phyloP scores from a whole-genome alignment of 2,797 vertebrate species.

The Myotis findleyi region DNA sequence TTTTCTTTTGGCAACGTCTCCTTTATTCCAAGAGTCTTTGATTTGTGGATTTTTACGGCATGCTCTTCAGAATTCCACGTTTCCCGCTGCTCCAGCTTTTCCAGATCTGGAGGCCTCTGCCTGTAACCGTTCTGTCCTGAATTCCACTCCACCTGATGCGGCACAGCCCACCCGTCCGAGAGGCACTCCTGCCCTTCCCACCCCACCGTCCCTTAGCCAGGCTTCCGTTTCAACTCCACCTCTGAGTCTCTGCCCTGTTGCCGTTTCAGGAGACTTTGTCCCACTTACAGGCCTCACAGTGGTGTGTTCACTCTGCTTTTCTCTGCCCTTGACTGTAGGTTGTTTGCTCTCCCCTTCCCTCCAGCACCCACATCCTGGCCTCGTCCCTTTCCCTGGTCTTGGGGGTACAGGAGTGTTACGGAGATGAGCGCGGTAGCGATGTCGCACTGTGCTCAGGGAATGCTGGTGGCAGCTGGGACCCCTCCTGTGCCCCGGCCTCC shows the following conservation, averaged over 20 bases:
- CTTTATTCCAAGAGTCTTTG: background rate
- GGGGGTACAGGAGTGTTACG: background rate
- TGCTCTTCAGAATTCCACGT: accelerated
- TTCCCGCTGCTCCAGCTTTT: accelerated
- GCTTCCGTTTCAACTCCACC: background rate
- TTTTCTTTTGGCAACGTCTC: background rate
- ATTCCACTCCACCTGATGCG: accelerated
- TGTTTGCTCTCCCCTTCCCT: accelerated
- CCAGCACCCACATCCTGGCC: accelerated
- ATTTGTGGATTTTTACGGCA: accelerated
- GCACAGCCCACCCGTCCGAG: background rate
- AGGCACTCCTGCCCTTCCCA: background rate
- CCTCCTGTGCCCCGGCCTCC: background rate
- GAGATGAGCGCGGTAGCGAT: accelerated
- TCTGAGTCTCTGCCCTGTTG: background rate
- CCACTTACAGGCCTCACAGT: background rate
- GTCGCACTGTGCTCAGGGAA: background rate
- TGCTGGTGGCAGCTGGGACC: background rate
- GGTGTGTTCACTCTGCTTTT: accelerated
- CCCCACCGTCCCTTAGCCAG: background rate
- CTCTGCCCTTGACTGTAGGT: background rate
- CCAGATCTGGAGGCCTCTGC: accelerated
- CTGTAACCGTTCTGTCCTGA: accelerated
- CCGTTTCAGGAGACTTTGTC: background rate
- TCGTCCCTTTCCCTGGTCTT: background rate